Base-by-base conservation (phyloP, 35 echinoderm and acorn worm species). In the Apostichopus parvimensis region DNA sequence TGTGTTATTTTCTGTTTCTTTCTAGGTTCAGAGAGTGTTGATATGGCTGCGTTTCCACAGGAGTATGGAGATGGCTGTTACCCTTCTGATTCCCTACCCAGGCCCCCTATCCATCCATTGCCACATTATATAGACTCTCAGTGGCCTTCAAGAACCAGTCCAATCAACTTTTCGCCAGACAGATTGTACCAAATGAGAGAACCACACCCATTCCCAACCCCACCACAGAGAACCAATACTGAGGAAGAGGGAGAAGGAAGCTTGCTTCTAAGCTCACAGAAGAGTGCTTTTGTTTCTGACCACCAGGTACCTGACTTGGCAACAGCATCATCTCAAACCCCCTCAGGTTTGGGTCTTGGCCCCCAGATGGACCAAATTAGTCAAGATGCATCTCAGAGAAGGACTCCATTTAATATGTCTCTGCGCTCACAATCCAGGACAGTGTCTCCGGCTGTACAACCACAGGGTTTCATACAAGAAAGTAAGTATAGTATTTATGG, bases 151-250 rank as follows among this genome's bases (percentile, higher is more conserved):
- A 90, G 73, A 73, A 54, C 4, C 15, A 26, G 21, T 21, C 22
- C 88, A 26, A 90, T 14, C 22, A 34, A 77, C 5, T 21, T 57
- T 12, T 90, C 88, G 3, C 88, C 88, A 75, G 73, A 90, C 28
- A 75, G 73, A 18, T 90, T 70, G 18, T 8, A 15, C 21, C 14
- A 77, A 10, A 3, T 90, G 53, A 28, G 14, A 57, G 88, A 90
- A 17, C 52, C 20, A 17, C 88, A 90, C 53, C 88, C 88, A 26
- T 90, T 90, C 52, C 88, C 88, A 53, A 90, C 88, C 28, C 88
- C 88, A 18, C 88, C 88, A 18, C 88, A 90, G 34, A 77, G 88
- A 61, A 55, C 66, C 13, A 14, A 78, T 21, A 77, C 64, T 34
- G 88, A 90, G 8, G 88, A 90, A 12, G 70, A 73, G 34, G 34